Conservation (phyloP, 2,113 vertebrate species). For the Tauraco erythrolophus region DNA sequence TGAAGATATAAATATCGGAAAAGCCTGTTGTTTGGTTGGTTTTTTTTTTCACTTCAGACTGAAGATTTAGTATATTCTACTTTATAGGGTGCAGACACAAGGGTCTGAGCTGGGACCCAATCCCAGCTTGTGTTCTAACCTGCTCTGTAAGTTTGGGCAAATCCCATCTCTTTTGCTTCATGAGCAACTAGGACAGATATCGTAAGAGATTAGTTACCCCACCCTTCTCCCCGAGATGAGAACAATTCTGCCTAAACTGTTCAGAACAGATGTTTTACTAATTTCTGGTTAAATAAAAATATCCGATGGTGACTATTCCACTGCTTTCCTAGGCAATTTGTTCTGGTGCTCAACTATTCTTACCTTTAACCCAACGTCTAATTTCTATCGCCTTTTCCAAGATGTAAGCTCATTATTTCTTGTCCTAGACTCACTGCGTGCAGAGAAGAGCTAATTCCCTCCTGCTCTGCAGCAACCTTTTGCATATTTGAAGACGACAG, state of each 20-base stretch:
- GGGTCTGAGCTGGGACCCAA: not conserved
- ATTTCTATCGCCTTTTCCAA: not conserved
- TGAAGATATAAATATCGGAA: not conserved
- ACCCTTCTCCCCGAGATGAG: not conserved
- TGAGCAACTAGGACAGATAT: not conserved
- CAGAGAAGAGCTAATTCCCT: conserved; percentile 26
- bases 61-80: not conserved
- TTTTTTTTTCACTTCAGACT: not conserved
- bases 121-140: not conserved
- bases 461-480: conserved; percentile 4
- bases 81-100: not conserved
- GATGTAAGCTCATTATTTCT: conserved; percentile 43
- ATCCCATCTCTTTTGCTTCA: not conserved
- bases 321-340: not conserved
- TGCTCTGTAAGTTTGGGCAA: not conserved
- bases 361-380: not conserved
- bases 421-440: not conserved
- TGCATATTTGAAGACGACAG: not conserved
- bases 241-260: not conserved
- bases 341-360: not conserved
- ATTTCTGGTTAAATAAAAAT: not conserved
- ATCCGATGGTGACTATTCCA: not conserved
- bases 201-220: not conserved
- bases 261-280: not conserved
- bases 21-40: not conserved